Percentiles rank a stretch among this genome's conserved stretches.
Conservation (phyloP, 2,113 vertebrate species). For the Colistium nudipinnis region DNA sequence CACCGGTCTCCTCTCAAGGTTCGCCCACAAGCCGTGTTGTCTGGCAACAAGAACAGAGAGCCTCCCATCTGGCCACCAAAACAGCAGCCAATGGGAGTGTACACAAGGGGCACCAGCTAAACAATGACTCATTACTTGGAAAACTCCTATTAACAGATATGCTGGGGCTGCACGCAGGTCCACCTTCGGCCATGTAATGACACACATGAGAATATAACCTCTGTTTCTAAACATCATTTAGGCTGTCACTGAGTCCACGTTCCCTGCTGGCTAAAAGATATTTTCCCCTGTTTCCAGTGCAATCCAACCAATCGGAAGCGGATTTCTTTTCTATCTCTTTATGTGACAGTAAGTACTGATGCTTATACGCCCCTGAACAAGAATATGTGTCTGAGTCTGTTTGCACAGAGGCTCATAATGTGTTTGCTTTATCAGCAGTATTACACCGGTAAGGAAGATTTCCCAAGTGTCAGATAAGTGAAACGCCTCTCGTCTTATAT, state of each 20-base stretch:
- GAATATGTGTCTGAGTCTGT: background rate
- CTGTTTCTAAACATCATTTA: background rate
- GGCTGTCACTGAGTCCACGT: background rate
- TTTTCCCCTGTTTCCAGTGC: background rate
- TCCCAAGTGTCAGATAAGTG: constrained; percentile 40
- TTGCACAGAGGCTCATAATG: constrained; percentile 34
- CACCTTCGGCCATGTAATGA: constrained; percentile 6
- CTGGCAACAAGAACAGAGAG: constrained; percentile 64
- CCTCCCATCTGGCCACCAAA: constrained; percentile 55
- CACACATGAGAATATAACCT: constrained; percentile 19
- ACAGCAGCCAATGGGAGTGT: constrained; percentile 50
- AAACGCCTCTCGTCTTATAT: too few species aligned
- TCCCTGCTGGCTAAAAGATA: background rate
- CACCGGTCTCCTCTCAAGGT: constrained; percentile 56
- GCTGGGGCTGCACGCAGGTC: constrained; percentile 8
- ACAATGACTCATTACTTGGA: constrained; percentile 50
- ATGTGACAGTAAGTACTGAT: too few species aligned
- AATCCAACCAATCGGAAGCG: background rate
- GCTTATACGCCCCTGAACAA: constrained; percentile 6
- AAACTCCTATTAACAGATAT: constrained; percentile 22
- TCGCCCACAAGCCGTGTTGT: constrained; percentile 58
- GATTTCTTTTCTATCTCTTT: background rate
- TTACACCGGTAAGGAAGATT: constrained; percentile 54
- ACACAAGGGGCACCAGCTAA: constrained; percentile 31
- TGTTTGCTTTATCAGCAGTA: constrained; percentile 55